A percentile compares a stretch with the other conserved stretches of the same genome.
These are phyloP conservation scores for Aradophagus sp. DNA, from an alignment of 1,140 invertebrate genomes.

Conservation along the genomic window DNA sequence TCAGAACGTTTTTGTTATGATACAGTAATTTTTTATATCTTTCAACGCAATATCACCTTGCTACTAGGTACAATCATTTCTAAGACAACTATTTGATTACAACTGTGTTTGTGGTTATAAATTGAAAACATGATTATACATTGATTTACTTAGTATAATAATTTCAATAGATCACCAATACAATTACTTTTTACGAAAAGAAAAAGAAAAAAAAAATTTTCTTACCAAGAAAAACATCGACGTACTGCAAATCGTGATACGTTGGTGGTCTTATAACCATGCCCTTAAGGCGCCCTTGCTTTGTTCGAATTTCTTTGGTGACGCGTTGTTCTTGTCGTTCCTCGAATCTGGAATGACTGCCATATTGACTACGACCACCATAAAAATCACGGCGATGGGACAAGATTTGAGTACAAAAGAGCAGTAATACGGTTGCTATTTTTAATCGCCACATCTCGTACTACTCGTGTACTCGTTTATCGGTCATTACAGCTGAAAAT, in stretches of 20 bases:
- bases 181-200: too few relatives aligned
- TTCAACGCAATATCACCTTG: too few relatives aligned
- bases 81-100: too few relatives aligned
- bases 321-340: constrained; percentile 54
- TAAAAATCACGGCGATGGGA: constrained; percentile 65
- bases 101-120: too few relatives aligned
- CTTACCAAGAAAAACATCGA: constrained; percentile 71
- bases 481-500: constrained; percentile 14
- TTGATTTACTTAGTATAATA: too few relatives aligned
- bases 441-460: constrained; percentile 66
- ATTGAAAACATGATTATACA: too few relatives aligned
- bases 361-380: constrained; percentile 60
- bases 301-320: constrained; percentile 67
- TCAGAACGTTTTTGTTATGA: too few relatives aligned
- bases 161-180: too few relatives aligned
- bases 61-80: too few relatives aligned
- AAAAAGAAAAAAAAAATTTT: neutral
- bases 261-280: constrained; percentile 62
- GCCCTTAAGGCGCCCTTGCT: constrained; percentile 69
- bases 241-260: constrained; percentile 62
- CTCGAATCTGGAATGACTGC: constrained; percentile 43
- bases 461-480: constrained; percentile 2
- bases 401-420: constrained; percentile 66
- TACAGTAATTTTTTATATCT: too few relatives aligned
- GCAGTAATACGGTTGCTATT: constrained; percentile 62